A percentile compares a stretch with the other conserved stretches of the same genome.
Evolutionary conservation across 2,797 vertebrate genomes (phyloP).

Genomic region (Vipera latastei): DNA sequence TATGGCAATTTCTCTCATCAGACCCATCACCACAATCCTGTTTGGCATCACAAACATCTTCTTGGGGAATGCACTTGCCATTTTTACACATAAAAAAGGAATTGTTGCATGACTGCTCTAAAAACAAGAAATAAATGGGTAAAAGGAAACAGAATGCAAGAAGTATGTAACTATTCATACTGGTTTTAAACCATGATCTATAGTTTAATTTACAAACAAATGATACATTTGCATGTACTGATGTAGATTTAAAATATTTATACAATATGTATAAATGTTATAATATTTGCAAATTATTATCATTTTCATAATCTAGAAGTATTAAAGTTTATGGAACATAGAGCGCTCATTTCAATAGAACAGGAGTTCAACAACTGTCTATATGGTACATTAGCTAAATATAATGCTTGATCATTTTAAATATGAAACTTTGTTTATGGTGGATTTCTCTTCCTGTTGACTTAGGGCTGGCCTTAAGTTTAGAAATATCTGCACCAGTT

Average conservation of each 20-base stretch:
- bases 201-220: not conserved
- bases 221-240: not conserved
- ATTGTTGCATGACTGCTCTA: constrained; percentile 81
- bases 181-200: not conserved
- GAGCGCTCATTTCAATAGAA: not conserved
- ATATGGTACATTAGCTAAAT: not conserved
- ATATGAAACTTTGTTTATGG: not conserved
- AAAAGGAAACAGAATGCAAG: constrained; percentile 22
- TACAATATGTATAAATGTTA: not conserved
- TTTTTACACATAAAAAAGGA: constrained; percentile 88
- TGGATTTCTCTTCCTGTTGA: not conserved
- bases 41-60: constrained; percentile 83
- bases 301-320: not conserved
- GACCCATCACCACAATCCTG: constrained; percentile 93
- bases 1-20: constrained; percentile 91
- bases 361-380: not conserved
- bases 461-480: not conserved
- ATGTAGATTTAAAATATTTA: not conserved
- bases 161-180: constrained; percentile 14
- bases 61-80: constrained; percentile 88
- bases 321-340: not conserved
- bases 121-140: constrained; percentile 64
- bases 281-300: not conserved
- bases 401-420: not conserved
- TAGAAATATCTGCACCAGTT: not conserved